Base-by-base conservation (phyloP, 2,888 invertebrate genomes). In the Andricus curvator region DNA sequence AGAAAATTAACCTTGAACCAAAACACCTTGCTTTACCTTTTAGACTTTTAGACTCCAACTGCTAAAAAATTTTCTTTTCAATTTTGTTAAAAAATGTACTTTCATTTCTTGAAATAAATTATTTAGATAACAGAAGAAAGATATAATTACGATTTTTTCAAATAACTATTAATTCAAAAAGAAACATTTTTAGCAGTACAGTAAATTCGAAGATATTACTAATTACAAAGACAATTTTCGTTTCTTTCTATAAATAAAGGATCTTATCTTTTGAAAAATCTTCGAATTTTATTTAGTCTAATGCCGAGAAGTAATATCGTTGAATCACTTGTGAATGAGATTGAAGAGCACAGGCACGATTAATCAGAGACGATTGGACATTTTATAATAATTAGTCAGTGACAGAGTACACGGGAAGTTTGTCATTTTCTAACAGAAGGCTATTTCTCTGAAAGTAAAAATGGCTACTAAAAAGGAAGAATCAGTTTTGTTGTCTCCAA, bases 291-390 rank as follows among this genome's bases (percentile, higher is more conserved):
- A 67, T 67, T 67, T 29, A 67, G n/a, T 37, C 15, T 22, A 15
- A 67, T 67, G 37, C 62, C 29, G 6, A 64, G 15, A 64, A 29
- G n/a, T n/a, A 67, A 41, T 48, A 48, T 25, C 41, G 44, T 67
- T 67, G 25, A 68, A 48, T n/a, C 68, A 68, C 68, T 44, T 25
- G 48, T 68, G 68, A 68, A 68, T 68, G 68, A 48, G 25, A 68
- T 48, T 68, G 25, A 68, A 68, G 25, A 68, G 68, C 68, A 68
- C 68, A 48, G 68, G 68, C 68, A 68, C 68, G 68, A 25, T 68
- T 25, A 68, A 6, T 25, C 48, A 68, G n/a, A 48, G 48, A 48
- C 13, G 13, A 29, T 64, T 64, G 4, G 6, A 64, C 6, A 64
- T 29, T 64, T 15, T 13, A 29, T 44, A 25, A 17, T 25, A 68